A percentile compares a stretch with the other conserved stretches of the same genome.
Conservation (phyloP, 1,140 invertebrate genomes). For the Anastatus disparis region DNA sequence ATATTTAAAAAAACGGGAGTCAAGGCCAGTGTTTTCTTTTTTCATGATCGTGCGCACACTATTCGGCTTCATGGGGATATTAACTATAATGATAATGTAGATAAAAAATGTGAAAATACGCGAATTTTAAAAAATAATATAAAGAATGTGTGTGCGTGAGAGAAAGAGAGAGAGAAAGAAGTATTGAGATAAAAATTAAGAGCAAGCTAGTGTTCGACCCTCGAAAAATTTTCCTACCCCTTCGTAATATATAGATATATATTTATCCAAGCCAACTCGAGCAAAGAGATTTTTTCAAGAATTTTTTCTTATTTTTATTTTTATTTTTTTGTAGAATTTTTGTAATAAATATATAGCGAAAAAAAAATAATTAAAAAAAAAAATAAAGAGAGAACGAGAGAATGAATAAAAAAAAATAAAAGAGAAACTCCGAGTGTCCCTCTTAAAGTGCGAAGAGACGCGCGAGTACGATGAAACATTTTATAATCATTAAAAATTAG, state of each 20-base stretch:
- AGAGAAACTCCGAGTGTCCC: slow-evolving; percentile 26
- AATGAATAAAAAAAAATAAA: no score
- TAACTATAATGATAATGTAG: no score
- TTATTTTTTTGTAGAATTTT: slow-evolving; percentile 39
- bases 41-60: slow-evolving; percentile 40
- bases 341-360: slow-evolving; percentile 35
- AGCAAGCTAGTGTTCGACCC: no score
- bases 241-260: slow-evolving; percentile 31
- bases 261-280: slow-evolving; percentile 37
- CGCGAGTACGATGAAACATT: slow-evolving; percentile 31
- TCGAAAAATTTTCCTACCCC: no score
- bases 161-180: no score
- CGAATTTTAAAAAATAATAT: no score
- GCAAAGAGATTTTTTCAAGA: slow-evolving; percentile 37
- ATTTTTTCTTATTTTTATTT: slow-evolving; percentile 30
- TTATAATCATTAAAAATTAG: slow-evolving; percentile 35
- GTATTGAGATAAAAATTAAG: no score
- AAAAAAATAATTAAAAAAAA: slow-evolving; percentile 17
- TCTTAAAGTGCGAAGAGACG: slow-evolving; percentile 19
- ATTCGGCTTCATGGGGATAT: slow-evolving; percentile 35
- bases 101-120: slow-evolving; percentile 26
- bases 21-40: slow-evolving; percentile 43
- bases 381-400: slow-evolving; percentile 15
- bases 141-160: no score
- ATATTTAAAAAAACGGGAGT: slow-evolving; percentile 33